Evolutionary conservation across 1,140 invertebrate genomes (phyloP).

Genomic region (Cotesia vestalis): DNA sequence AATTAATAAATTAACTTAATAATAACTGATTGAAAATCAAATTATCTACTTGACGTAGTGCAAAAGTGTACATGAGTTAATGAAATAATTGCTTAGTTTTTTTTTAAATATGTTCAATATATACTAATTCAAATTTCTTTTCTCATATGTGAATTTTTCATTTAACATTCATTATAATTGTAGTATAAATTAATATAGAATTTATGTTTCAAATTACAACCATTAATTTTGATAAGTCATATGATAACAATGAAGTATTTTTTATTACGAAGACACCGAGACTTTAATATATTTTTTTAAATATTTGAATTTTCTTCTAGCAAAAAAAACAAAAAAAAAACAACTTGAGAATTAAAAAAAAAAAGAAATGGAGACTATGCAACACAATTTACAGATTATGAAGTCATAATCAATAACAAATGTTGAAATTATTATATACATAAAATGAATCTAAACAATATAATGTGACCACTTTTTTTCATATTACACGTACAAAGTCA

Average conservation of each 20-base stretch:
- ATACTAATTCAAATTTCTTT: neutral
- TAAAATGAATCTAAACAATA: neutral
- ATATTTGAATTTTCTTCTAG: neutral
- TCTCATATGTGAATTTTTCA: neutral
- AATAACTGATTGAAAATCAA: neutral
- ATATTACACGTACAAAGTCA: neutral
- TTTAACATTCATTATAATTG: constrained; percentile 21
- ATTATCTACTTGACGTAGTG: neutral
- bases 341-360: neutral
- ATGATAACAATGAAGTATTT: neutral
- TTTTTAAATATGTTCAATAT: neutral
- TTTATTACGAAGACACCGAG: neutral
- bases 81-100: neutral
- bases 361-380: constrained; percentile 2
- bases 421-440: neutral
- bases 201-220: constrained; percentile 24
- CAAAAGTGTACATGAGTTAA: neutral
- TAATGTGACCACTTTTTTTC: neutral
- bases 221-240: constrained; percentile 14
- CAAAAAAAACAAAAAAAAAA: neutral
- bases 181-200: constrained; percentile 16
- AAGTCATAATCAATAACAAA: neutral
- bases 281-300: neutral
- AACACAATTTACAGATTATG: constrained; percentile 13
- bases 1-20: neutral